Base-by-base conservation (phyloP, 2,797 vertebrate genomes). In the Eupleurogrammus muticus region DNA sequence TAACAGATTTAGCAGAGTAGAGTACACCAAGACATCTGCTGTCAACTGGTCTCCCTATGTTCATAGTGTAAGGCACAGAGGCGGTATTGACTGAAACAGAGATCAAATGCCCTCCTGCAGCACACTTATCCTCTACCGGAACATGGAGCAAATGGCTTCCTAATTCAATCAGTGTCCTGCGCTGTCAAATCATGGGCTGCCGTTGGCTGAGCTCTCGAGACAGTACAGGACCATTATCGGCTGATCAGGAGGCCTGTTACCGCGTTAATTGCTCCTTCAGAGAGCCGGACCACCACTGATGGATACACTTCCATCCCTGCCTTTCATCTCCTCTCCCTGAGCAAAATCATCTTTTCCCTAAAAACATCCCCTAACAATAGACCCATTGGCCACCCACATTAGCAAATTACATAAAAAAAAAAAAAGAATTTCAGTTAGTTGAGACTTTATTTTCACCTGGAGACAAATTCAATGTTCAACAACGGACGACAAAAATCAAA, bases 131-230 rank as follows among this genome's bases (percentile, higher is more conserved):
- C 91, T 94, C 92, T 90, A 91, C 92, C 90, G 90, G 93, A 94
- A 95, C 89, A 92, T 57, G 85, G 76, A 94, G 93, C 95, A 97
- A 97, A 99, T 97, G 95, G 96, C 92, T 88, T 92, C 92, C 88
- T 97, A 97, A 98, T 97, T 95, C 86, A 96, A 99, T 99, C 95
- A 96, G 91, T 84, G 81, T 93, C 90, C 92, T 94, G 91, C 78
- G 72, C 95, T 95, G 97, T 97, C 95, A 92, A 95, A 97, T 98
- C 96, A 97, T 79, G 92, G 91, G 93, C 93, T 76, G 70, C 71
- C 79, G 90, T 88, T 83, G 92, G 94, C 94, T 91, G 90, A 88
- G 92, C 90, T 93, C 90, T 93, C 89, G 89, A 93, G 94, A 94
- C 94, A 94, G 90, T 85, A 84, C 75, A 90, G 92, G 92, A 91